Base-by-base conservation (phyloP, 2,797 vertebrate species). In the Gallinago stenura region DNA sequence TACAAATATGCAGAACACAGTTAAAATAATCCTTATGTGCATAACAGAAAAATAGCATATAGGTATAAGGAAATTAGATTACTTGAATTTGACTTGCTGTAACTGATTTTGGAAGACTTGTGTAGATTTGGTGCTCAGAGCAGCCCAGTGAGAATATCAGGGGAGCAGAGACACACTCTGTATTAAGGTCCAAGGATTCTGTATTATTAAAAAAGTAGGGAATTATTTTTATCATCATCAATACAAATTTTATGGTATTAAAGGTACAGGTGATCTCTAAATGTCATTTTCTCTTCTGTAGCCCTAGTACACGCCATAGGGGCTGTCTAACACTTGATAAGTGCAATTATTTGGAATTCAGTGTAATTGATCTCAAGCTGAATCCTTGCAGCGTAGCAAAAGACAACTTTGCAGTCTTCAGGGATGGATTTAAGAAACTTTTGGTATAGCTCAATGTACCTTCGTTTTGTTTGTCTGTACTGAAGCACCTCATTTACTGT, bases 41-140 rank as follows among this genome's bases (percentile, higher is more conserved):
- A 84, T 51, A 60, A 76, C 0, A 1, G 64, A 68, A 89, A 89
- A 83, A 68, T 13, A 81, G 24, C 33, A 83, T 31, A 61, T 6
- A 56, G 7, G 2, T 77, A 60, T 89, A 48, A 88, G 61, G 39
- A 83, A 12, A 80, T 68, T 54, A 46, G 19, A 57, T 76, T 4
- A 78, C 31, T 91, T 94, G 41, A 6, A 45, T 71, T 90, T 75
- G 57, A 81, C 50, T 83, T 76, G 37, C 22, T 94, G 31, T 21
- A 79, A 54, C 15, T 43, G 41, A 54, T 84, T 90, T 58, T 84
- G 73, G 60, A 76, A 88, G 51, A 56, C 0, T 65, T 26, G 0
- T 21, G 17, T 45, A 79, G 35, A 70, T 81, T 66, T 56, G 26
- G 43, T 72, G 33, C 64, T 77, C 84, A 73, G 45, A 39, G 31